Base-by-base conservation (phyloP, 1,140 invertebrate species). In the Charaxes varanes region DNA sequence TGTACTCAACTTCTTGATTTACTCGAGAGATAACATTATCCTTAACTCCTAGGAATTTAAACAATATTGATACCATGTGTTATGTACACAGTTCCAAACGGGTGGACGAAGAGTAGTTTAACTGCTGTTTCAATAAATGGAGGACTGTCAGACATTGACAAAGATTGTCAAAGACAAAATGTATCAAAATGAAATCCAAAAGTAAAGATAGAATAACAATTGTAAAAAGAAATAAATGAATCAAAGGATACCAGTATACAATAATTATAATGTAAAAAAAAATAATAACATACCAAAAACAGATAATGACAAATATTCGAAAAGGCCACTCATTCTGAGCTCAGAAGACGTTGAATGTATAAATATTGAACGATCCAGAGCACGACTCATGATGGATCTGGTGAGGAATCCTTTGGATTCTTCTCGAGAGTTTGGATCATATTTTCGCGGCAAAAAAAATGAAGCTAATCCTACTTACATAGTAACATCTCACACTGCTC, bases 341-440 rank as follows among this genome's bases (percentile, higher is more conserved):
- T 53, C 28, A 13, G 46, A 54, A 11, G 50, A 64, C 36, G 16
- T 37, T 0, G 41, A 41, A n/a, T 26, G 19, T 7, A 27, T 66
- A 41, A 46, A 55, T 2, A 16, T 28, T 7, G 47, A 62, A 17
- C 58, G 51, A 31, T 37, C 49, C 0, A 44, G 45, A 22, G 57
- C 51, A n/a, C 42, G 49, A 23, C 10, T 60, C 3, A 45, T 61
- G 34, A 41, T 35, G 12, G 30, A 58, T 18, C n/a, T 54, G 6
- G 21, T 57, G 0, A 44, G 18, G 6, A 34, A 40, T 4, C 44
- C 53, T 4, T 21, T 17, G 5, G 27, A 56, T 4, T 10, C 11
- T 1, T 15, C 26, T 0, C 52, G 37, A 15, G 62, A 68, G 31
- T 63, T 59, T 28, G 18, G 43, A 2, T 56, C 57, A 11, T 57